Evolutionary conservation across 2,113 vertebrate species (phyloP), one percentile per base, ranked within the genome.

Genomic region (Ochotona curzoniae): DNA sequence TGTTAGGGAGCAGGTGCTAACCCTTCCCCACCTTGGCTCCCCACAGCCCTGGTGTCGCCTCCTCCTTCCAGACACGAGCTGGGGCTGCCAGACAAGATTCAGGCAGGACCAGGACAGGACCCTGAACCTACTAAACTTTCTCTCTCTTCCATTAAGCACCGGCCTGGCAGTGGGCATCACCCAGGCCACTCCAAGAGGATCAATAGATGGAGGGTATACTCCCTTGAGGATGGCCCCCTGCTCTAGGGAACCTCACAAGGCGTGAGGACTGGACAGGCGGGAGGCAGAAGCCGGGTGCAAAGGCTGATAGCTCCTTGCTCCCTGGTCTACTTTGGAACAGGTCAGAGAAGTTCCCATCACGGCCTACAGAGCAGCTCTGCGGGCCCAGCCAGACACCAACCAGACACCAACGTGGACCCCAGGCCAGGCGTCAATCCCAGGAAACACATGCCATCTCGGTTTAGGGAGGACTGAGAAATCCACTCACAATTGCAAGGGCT

Each of bases 401-500:
- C 57, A 8, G 26, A 10, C 47, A 5, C 32, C 20, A 23, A 9
- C 54, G 44, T 1, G 2, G 26, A 28, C 20, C 47, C 61, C 61
- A 7, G 14, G 38, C 26, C 14, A 1, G 54, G 69, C 11, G 1
- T 21, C 71, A 87, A 63, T 28, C 13, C 87, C 81, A 66, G 90
- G 84, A 92, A 35, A 25, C 57, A 60, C 14, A 0, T 75, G 76
- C 30, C 75, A 61, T 51, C 78, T 67, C 7, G 23, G 49, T n/a
- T 75, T 88, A 10, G 7, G 11, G 74, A 80, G 13, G 5, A 47
- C 66, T 73, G 79, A 93, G 94, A 86, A 96, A 93, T 63, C 66
- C 7, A 30, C 28, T 96, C 89, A 97, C 96, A 96, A 96, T 90
- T 85, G 95, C 78, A 13, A 2, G 21, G 89, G 51, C 66, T 86